A percentile compares a stretch with the other conserved stretches of the same genome.
Conservation (phyloP, 2,113 vertebrate species). For the Cavia porcellus region DNA sequence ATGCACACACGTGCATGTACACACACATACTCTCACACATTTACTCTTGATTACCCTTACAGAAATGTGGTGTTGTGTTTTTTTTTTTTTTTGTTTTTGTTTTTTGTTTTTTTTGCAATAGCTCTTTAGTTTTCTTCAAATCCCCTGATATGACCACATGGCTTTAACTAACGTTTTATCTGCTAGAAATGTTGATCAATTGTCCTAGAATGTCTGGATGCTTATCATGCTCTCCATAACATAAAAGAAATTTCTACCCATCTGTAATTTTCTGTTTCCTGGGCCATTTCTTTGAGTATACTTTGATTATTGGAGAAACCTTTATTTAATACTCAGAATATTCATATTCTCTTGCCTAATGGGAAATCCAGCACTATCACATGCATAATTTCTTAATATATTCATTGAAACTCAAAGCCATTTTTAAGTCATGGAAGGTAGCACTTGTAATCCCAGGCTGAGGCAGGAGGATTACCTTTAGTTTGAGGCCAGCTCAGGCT, state of each 20-base stretch:
- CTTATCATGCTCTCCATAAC: background rate
- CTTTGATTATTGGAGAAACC: background rate
- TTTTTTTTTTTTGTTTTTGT: too few relatives aligned
- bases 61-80: too few relatives aligned
- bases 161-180: background rate
- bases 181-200: background rate
- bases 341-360: background rate
- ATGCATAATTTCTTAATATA: background rate
- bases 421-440: too few relatives aligned
- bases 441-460: too few relatives aligned
- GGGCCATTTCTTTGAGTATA: background rate
- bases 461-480: too few relatives aligned
- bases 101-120: background rate
- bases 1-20: background rate
- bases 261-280: slow-evolving; percentile 27
- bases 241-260: background rate
- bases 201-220: background rate
- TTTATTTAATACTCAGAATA: slow-evolving; percentile 2
- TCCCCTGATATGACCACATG: background rate
- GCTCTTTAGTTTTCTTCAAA: background rate
- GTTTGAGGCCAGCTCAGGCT: too few relatives aligned
- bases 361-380: background rate
- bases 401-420: slow-evolving; percentile 13
- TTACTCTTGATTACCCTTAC: background rate
- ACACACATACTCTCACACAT: too few relatives aligned